A percentile compares a stretch with the other conserved stretches of the same genome.
Conservation (phyloP, 1,140 invertebrate species). For the Sarcophaga bullata region DNA sequence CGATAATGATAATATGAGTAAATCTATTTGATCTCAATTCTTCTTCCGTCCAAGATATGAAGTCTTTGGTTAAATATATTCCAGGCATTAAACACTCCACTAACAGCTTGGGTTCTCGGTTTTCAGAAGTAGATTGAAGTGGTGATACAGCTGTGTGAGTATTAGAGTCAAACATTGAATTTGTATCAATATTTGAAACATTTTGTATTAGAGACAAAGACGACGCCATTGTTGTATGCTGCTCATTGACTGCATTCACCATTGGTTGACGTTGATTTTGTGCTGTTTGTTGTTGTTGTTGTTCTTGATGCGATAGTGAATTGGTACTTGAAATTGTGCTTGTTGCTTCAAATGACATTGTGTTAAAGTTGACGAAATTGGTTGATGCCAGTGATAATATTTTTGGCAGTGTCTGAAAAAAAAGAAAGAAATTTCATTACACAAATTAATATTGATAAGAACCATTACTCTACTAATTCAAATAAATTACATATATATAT, state of each 20-base stretch:
- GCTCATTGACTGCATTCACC: not conserved
- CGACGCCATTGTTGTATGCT: not conserved
- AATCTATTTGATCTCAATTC: slow-evolving; percentile 45
- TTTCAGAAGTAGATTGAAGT: not conserved
- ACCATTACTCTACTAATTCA: not conserved
- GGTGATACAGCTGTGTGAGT: not conserved
- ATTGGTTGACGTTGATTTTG: not conserved
- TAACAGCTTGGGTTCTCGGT: slow-evolving; percentile 29
- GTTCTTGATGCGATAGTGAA: not conserved
- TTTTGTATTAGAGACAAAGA: not conserved
- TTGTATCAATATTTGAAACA: not conserved
- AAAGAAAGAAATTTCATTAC: slow-evolving; percentile 11
- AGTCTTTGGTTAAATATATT: slow-evolving; percentile 47
- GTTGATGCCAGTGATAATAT: not conserved
- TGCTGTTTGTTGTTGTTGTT: not conserved
- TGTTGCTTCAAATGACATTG: slow-evolving; percentile 14
- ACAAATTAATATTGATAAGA: not conserved
- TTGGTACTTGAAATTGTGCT: slow-evolving; percentile 3
- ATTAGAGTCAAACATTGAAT: not conserved
- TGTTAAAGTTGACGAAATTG: slow-evolving; percentile 32
- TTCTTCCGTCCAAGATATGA: slow-evolving; percentile 47
- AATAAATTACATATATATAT: not conserved
- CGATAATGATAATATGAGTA: slow-evolving; percentile 50
- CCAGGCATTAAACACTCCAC: slow-evolving; percentile 49
- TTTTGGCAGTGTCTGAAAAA: slow-evolving; percentile 34